phyloP scores from a whole-genome alignment of 1,140 invertebrate species.

The Piezodorus guildinii region DNA sequence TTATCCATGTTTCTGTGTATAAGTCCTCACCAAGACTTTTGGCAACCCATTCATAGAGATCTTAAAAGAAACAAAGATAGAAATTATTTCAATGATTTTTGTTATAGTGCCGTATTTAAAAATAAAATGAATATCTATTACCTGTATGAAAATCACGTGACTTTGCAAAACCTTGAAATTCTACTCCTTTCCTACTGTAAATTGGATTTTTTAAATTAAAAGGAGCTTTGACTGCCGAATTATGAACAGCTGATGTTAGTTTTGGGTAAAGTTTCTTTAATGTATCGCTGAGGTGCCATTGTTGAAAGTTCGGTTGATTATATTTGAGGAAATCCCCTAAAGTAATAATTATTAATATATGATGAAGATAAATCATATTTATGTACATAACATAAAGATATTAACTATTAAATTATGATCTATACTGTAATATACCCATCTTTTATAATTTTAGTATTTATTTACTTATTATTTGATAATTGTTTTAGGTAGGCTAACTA shows the following conservation, averaged over 20 bases:
- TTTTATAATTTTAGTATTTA: no score
- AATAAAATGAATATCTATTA: not conserved
- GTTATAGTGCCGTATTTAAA: no score
- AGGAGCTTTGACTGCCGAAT: slow-evolving; percentile 46
- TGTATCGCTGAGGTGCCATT: slow-evolving; percentile 42
- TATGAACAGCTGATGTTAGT: slow-evolving; percentile 48
- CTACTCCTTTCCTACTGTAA: slow-evolving; percentile 41
- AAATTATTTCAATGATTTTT: not conserved
- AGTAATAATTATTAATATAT: slow-evolving; percentile 22
- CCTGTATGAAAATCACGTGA: slow-evolving; percentile 37
- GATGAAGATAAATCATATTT: no score
- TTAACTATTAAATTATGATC: no score
- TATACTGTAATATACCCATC: no score
- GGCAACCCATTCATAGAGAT: slow-evolving; percentile 77
- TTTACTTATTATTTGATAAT: no score
- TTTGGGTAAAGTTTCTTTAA: slow-evolving; percentile 41
- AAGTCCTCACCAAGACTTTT: slow-evolving; percentile 55
- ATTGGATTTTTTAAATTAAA: slow-evolving; percentile 48
- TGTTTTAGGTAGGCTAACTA: no score
- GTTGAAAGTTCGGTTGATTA: slow-evolving; percentile 61
- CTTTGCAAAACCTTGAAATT: slow-evolving; percentile 71
- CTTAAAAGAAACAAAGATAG: slow-evolving; percentile 35
- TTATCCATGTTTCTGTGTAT: slow-evolving; percentile 77
- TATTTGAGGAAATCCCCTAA: slow-evolving; percentile 50
- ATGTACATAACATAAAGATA: no score